Evolutionary conservation across 2,888 invertebrate genomes (phyloP), one percentile per base, ranked within the genome.

Genomic region (Slavum lentiscoides): DNA sequence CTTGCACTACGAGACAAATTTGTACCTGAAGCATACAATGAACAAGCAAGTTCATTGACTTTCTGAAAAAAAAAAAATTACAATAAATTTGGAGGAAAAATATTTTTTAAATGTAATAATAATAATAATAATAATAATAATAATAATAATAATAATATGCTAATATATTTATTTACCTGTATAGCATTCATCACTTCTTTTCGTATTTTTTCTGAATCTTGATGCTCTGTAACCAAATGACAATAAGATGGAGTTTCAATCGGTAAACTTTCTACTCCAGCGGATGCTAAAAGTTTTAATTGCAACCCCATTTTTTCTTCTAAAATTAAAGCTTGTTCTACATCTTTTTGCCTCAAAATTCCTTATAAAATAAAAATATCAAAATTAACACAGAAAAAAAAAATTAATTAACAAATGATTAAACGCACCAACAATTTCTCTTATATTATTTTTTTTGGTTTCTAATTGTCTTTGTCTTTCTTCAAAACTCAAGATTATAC

Each of bases 301-400:
- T 96, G 94, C 67, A 96, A 86, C 70, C 92, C 90, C 89, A 95
- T 94, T 86, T 96, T 97, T 85, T 96, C 95, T 86, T 97, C 96
- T 70, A 97, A 88, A 68, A 95, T 88, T 37, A 92, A 88, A 19
- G 95, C 94, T 85, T 96, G 94, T 85, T 95, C 94, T 61, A 92
- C 90, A 86, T 97, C 97, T 86, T 96, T 96, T 84, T 93, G 92
- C 76, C 95, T 90, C 86, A 97, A 89, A 85, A 94, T 91, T 85
- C 93, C 95, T 74, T 70, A 43, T 21, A 37, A 59, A 30, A 58
- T 7, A 11, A 55, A 59, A 4, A 80, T 23, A 49, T n/a, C 6
- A 19, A 69, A 76, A 68, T 43, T 37, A 55, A 53, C 43, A 61
- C 53, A 23, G 55, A 68, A 21, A 59, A 5, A 17, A 75, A 15